Base-by-base conservation (phyloP, 2,113 vertebrate species). In the Tychaedon coryphoeus region DNA sequence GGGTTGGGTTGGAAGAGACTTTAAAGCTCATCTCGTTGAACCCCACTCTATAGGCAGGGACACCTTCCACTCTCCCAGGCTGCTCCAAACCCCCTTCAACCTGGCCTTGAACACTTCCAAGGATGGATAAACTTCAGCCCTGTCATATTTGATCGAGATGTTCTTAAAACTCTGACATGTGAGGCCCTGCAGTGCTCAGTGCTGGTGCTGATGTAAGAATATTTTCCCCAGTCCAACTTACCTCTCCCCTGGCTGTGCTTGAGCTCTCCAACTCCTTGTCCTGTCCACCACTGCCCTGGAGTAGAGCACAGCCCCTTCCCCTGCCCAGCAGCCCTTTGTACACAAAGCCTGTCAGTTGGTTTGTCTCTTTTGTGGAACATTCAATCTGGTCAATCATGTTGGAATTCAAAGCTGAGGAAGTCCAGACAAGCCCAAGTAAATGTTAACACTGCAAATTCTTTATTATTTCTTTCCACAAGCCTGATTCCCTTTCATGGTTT, bases 401-500 rank as follows among this genome's bases (percentile, higher is more conserved):
- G 74, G 85, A 90, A 82, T 88, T 86, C 72, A 71, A 33, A 4
- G 10, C 73, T 45, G 65, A 90, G 53, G 72, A 92, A 92, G 65
- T 88, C 70, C 78, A 92, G 87, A 50, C 76, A 90, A 94, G 71
- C 43, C 65, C 71, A 72, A 74, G 76, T 82, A 87, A 85, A 87
- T 82, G 80, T 92, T 89, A 92, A 87, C 84, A 48, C 70, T 76
- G 58, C 42, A 70, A 81, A 81, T 66, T 87, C 45, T 75, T 45
- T 84, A 14, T 76, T 71, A 12, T 42, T 88, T 92, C 77, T 85
- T 82, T 86, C 43, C 24, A 42, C 83, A 62, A 86, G 72, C 38
- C 58, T 53, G 33, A 73, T 91, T 96, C 43, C 36, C 48, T 95
- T 95, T 96, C 86, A 75, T 80, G 86, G 73, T 84, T 92, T 88